Percentiles rank a stretch among this genome's conserved stretches.
Evolutionary conservation across 1,140 invertebrate species (phyloP).

Genomic region (Anoplophora glabripennis): DNA sequence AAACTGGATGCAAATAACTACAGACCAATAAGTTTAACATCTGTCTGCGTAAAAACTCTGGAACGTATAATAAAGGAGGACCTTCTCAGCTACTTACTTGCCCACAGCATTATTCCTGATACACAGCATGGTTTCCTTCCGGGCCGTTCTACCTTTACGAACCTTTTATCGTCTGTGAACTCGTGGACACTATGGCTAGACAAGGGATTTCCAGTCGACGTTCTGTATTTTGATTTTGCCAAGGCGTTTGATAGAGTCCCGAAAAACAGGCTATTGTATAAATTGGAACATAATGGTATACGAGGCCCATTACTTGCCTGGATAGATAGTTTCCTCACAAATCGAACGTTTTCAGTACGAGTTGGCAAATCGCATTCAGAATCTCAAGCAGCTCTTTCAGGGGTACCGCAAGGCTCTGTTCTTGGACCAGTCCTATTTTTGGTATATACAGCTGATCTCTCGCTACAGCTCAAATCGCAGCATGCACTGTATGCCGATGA

Average conservation of each 20-base stretch:
- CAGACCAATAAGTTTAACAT: too few relatives aligned
- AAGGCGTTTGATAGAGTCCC: slow-evolving; percentile 12
- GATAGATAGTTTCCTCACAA: slow-evolving; percentile 2
- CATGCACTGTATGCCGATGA: too few relatives aligned
- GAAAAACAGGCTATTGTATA: slow-evolving; percentile 1
- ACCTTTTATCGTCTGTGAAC: not conserved
- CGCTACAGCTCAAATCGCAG: not conserved
- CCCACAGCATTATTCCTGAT: too few relatives aligned
- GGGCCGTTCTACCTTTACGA: not conserved
- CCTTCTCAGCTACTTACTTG: too few relatives aligned
- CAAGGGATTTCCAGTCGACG: not conserved
- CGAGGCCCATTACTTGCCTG: slow-evolving; percentile 2
- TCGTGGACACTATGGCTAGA: not conserved
- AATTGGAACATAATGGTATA: slow-evolving; percentile 12
- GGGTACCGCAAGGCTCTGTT: slow-evolving; percentile 17
- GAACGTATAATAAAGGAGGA: too few relatives aligned
- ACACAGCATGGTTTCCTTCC: too few relatives aligned
- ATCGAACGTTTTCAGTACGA: slow-evolving; percentile 3
- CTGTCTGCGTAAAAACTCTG: too few relatives aligned
- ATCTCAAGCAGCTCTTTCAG: slow-evolving; percentile 2
- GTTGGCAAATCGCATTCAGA: not conserved
- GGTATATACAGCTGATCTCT: slow-evolving; percentile 5
- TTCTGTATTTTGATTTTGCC: slow-evolving; percentile 16
- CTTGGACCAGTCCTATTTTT: slow-evolving; percentile 14
- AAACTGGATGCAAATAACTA: too few relatives aligned